Evolutionary conservation across 2,888 invertebrate genomes (phyloP).

Genomic region (Nasonovia ribisnigri): DNA sequence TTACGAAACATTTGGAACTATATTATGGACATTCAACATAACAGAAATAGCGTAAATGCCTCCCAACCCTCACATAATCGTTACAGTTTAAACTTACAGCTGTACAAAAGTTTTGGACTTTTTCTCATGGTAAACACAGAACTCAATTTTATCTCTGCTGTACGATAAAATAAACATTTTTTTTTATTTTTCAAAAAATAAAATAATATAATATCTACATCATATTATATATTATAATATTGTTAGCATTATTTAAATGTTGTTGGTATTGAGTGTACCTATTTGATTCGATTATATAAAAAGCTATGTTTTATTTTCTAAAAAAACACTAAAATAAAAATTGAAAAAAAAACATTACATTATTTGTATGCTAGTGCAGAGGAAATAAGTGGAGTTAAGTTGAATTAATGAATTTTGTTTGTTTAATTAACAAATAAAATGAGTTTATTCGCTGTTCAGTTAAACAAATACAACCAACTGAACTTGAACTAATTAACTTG

Average conservation of each 20-base stretch:
- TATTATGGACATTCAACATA: not conserved
- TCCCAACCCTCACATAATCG: not conserved
- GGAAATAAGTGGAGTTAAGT: not conserved
- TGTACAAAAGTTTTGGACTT: not conserved
- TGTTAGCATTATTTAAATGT: not conserved
- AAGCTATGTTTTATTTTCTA: not conserved
- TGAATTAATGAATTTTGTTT: not conserved
- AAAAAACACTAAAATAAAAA: not conserved
- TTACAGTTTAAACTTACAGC: not conserved
- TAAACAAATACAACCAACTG: not conserved
- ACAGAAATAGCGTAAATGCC: not conserved
- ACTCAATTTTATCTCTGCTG: not conserved
- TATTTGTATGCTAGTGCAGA: not conserved
- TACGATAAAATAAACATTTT: not conserved
- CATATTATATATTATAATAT: not conserved
- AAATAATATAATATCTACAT: no score
- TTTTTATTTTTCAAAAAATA: no score
- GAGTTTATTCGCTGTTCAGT: not conserved
- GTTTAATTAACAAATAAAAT: not conserved
- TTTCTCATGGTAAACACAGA: not conserved
- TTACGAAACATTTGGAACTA: not conserved
- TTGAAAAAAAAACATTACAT: not conserved
- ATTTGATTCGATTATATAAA: not conserved
- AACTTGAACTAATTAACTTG: not conserved
- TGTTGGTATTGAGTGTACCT: not conserved